These are phyloP conservation scores for Alexandromys fortis DNA, from an alignment of 2,113 vertebrate species.

Conservation along the genomic window DNA sequence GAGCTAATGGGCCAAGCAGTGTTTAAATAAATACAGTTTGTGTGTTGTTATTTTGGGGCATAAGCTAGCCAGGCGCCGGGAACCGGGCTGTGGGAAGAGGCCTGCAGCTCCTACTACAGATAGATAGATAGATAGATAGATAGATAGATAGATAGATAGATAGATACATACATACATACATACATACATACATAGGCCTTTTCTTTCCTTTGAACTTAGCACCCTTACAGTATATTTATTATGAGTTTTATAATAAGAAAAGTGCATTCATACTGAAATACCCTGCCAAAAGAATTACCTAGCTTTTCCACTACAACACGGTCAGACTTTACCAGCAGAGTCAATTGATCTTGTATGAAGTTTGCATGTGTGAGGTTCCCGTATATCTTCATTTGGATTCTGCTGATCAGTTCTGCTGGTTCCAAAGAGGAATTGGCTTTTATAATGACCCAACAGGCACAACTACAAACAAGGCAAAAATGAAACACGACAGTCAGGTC, in stretches of 20 bases:
- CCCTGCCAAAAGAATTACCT: slow-evolving; percentile 77
- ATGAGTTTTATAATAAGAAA: background rate
- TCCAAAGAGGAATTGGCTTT: slow-evolving; percentile 75
- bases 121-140: background rate
- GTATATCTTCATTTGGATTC: slow-evolving; percentile 71
- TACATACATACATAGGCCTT: background rate
- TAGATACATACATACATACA: background rate
- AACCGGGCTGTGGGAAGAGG: no score
- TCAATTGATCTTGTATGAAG: slow-evolving; percentile 65
- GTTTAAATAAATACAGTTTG: no score
- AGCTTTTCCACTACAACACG: slow-evolving; percentile 68
- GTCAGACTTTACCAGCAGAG: slow-evolving; percentile 66
- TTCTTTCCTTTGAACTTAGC: background rate
- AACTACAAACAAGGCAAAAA: slow-evolving; percentile 76
- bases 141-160: no score
- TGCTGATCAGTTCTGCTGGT: slow-evolving; percentile 36
- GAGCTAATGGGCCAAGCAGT: no score
- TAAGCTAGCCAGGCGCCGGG: no score
- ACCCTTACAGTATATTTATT: background rate
- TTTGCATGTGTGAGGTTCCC: slow-evolving; percentile 54
- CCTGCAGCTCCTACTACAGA: no score
- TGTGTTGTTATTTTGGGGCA: no score
- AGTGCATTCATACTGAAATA: background rate
- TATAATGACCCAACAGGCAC: slow-evolving; percentile 78
- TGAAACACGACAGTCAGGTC: background rate